phyloP scores from a whole-genome alignment of 2,888 invertebrate genomes.

The Tetrapedia diversipes region DNA sequence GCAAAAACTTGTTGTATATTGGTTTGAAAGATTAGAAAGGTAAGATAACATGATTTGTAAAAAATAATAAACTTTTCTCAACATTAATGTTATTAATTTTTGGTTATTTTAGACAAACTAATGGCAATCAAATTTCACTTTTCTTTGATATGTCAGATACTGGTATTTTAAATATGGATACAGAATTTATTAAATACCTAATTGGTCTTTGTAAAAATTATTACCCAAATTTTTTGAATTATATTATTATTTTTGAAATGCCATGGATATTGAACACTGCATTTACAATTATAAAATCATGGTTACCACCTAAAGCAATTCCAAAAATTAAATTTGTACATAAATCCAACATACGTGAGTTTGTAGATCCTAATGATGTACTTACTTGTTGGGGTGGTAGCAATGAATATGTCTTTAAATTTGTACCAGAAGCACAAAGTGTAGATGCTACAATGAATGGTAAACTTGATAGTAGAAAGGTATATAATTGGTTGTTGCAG shows the following conservation, averaged over 20 bases:
- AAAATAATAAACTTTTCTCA: neutral
- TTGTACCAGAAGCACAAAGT: constrained; percentile 86
- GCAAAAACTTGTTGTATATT: constrained; percentile 92
- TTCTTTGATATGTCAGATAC: constrained; percentile 96
- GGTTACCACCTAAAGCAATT: constrained; percentile 94
- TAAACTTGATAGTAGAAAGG: constrained; percentile 84
- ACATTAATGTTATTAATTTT: neutral
- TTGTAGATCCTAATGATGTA: constrained; percentile 90
- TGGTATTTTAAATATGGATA: constrained; percentile 94
- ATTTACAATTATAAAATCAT: constrained; percentile 94
- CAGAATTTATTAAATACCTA: constrained; percentile 94
- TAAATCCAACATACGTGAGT: constrained; percentile 89
- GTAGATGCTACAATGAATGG: constrained; percentile 69
- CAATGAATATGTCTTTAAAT: constrained; percentile 89
- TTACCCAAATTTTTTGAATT: constrained; percentile 94
- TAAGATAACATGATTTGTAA: constrained; percentile 70
- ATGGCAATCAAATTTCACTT: constrained; percentile 90
- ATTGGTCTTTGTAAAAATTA: constrained; percentile 94
- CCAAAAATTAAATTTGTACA: constrained; percentile 93
- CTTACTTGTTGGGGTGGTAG: constrained; percentile 91
- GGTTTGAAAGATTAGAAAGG: constrained; percentile 92
- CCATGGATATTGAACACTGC: constrained; percentile 96
- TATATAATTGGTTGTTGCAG: constrained; percentile 53
- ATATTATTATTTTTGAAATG: constrained; percentile 96
- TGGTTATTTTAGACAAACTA: constrained; percentile 85